Base-by-base conservation (phyloP, 2,888 invertebrate species). In the Volucella bombylans region DNA sequence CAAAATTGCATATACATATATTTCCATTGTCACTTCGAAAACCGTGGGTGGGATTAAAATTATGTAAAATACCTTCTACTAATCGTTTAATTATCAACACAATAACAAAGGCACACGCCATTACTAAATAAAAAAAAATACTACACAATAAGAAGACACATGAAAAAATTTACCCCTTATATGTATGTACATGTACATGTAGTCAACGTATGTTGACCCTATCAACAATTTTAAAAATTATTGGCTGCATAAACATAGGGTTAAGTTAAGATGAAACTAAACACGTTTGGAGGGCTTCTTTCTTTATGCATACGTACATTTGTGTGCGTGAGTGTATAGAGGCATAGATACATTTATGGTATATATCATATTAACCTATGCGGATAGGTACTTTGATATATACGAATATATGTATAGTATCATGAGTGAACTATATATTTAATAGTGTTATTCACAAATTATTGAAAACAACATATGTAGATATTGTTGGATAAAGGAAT, bases 241-340 rank as follows among this genome's bases (percentile, higher is more conserved):
- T 81, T 76, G 61, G 55, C 65, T 71, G 47, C 6, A 61, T 59
- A 38, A 50, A 54, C 18, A 41, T 55, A 18, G 76, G 80, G 71
- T 80, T 67, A n/a, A 64, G 18, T 18, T 18, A 18, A 18, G 82
- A 87, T 90, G 91, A 88, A 90, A 91, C 88, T 88, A 86, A 90
- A 90, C 90, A 90, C 87, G 88, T 81, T 88, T 87, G 88, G 87
- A 88, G 87, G 90, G 90, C 89, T 90, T 89, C 89, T 64, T 79
- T 47, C 54, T 50, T 73, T 73, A 65, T 85, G 41, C n/a, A n/a
- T n/a, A 54, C 31, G 54, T n/a, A 39, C 52, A 47, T 55, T 4
- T 57, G 49, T 69, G 43, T 52, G 62, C 45, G 50, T 31, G 2
- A 45, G 12, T 11, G 31, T 39, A 1, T 4, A 23, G 31, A n/a